Evolutionary conservation across 2,888 invertebrate species (phyloP).

Genomic region (Polyommatus icarus): DNA sequence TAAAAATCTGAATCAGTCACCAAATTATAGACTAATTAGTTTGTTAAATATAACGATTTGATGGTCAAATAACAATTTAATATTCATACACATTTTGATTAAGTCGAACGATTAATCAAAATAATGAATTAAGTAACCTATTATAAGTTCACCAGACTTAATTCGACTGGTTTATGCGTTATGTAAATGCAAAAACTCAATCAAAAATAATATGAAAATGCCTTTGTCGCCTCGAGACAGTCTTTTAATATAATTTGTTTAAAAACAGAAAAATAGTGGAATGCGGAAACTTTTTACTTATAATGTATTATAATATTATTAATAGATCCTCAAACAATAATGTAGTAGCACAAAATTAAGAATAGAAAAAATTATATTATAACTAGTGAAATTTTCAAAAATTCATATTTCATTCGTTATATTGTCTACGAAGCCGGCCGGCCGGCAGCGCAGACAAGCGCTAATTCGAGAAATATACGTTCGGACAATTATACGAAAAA

Average conservation of each 20-base stretch:
- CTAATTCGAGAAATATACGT: too few species aligned
- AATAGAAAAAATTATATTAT: too few species aligned
- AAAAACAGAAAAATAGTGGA: neutral
- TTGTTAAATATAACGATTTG: neutral
- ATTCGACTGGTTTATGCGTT: constrained; percentile 12
- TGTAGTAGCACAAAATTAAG: too few species aligned
- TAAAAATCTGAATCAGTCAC: too few species aligned
- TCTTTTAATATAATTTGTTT: neutral
- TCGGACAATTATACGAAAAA: too few species aligned
- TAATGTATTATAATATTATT: neutral
- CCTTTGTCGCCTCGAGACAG: neutral
- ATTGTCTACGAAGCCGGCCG: too few species aligned
- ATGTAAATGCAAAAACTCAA: constrained; percentile 7
- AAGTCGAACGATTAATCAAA: constrained; percentile 10
- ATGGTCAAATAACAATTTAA: constrained; percentile 1
- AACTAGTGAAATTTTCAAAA: too few species aligned
- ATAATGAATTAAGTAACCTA: neutral
- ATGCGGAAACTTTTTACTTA: neutral
- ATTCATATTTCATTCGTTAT: too few species aligned
- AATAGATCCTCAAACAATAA: neutral
- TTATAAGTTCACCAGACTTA: constrained; percentile 12
- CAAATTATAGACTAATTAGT: too few species aligned
- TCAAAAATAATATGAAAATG: constrained; percentile 8
- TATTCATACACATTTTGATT: constrained; percentile 4
- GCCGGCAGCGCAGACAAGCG: too few species aligned